Base-by-base conservation (phyloP, 1,140 invertebrate species). In the Halictus rubicundus region DNA sequence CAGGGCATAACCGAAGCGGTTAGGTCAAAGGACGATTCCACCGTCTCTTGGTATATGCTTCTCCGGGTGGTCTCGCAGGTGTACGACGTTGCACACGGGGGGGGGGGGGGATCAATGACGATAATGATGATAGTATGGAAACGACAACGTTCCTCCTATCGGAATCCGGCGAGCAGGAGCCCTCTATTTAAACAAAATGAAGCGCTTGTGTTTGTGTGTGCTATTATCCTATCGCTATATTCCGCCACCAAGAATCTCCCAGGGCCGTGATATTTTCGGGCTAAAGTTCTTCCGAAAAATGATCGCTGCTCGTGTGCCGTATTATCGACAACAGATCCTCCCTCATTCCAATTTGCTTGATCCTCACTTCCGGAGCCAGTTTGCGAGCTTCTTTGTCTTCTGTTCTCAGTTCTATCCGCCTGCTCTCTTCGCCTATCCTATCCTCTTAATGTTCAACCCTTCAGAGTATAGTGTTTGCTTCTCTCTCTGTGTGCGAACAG, bases 331-430 rank as follows among this genome's bases (percentile, higher is more conserved):
- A 82, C 66, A 93, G 85, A 68, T 93, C 93, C 90, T 92, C 91
- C 93, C 93, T 93, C 93, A 93, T 93, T 91, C 93, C 93, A 93
- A 92, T 93, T 90, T 92, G 90, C 87, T 91, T 92, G 68, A 93
- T 92, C 90, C 92, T 93, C 85, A 93, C 92, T 87, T 92, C 92
- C 80, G 92, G 92, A 93, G 92, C 92, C 92, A 93, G 92, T 92
- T 93, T 93, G 92, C 85, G 92, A 39, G 76, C 74, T 89, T 90
- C 85, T 70, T 81, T 82, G 64, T 49, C 68, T 80, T 63, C 71
- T 61, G 46, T 80, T 83, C 69, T 19, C 59, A 64, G 42, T 70
- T 25, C 60, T 77, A 7, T 52, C 65, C 65, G 21, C 10, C 23
- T n/a, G 32, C 1, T 32, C 3, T 37, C 63, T 10, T 66, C 60